A percentile compares a stretch with the other conserved stretches of the same genome.
Evolutionary conservation across 2,797 vertebrate species (phyloP).

Genomic region (Lophius americanus): DNA sequence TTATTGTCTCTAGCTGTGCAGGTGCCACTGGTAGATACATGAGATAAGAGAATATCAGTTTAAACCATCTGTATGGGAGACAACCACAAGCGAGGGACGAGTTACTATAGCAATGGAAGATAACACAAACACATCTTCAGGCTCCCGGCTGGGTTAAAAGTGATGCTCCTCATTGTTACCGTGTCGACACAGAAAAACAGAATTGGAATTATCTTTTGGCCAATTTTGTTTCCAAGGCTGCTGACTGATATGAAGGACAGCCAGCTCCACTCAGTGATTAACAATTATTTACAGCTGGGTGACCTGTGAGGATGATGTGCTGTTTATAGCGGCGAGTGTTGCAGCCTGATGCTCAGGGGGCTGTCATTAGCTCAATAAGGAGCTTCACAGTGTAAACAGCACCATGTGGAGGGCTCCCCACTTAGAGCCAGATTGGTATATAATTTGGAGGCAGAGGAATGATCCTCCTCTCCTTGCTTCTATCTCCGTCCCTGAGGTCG

Average conservation of each 20-base stretch:
- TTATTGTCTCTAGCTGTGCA: slow-evolving; percentile 31
- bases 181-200: slow-evolving; percentile 27
- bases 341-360: slow-evolving; percentile 37
- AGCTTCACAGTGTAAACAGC: slow-evolving; percentile 61
- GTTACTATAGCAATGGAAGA: slow-evolving; percentile 26
- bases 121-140: slow-evolving; percentile 17
- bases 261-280: slow-evolving; percentile 42
- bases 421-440: slow-evolving; percentile 37
- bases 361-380: slow-evolving; percentile 70
- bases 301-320: slow-evolving; percentile 56
- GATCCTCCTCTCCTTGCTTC: slow-evolving; percentile 40
- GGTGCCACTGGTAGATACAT: slow-evolving; percentile 32
- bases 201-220: slow-evolving; percentile 17
- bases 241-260: slow-evolving; percentile 15
- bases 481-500: slow-evolving; percentile 15
- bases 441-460: slow-evolving; percentile 63
- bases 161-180: not conserved
- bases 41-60: slow-evolving; percentile 48
- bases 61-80: slow-evolving; percentile 21
- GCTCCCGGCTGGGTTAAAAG: slow-evolving; percentile 2
- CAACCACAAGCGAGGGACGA: slow-evolving; percentile 5
- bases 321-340: slow-evolving; percentile 48
- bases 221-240: slow-evolving; percentile 38
- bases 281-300: slow-evolving; percentile 63
- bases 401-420: slow-evolving; percentile 33